Evolutionary conservation across 2,888 invertebrate genomes (phyloP).

Genomic region (Trachelus iudaicus): DNA sequence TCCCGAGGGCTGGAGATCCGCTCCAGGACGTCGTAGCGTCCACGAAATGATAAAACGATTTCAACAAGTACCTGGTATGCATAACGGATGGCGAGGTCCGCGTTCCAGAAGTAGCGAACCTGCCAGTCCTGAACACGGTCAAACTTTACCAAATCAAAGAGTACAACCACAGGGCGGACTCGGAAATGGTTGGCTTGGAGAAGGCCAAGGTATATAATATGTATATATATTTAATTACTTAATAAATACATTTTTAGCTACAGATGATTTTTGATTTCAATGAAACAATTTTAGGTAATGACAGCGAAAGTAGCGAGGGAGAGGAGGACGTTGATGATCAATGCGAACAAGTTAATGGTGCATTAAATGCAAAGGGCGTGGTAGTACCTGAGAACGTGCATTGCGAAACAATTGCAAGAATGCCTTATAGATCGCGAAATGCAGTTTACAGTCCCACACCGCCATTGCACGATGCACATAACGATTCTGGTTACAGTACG

Average conservation of each 20-base stretch:
- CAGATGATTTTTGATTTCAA: not conserved
- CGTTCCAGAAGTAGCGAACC: slow-evolving; percentile 51
- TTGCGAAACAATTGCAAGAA: slow-evolving; percentile 55
- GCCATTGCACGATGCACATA: slow-evolving; percentile 73
- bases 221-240: not conserved
- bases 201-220: slow-evolving; percentile 38
- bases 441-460: slow-evolving; percentile 68
- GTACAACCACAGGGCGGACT: slow-evolving; percentile 50
- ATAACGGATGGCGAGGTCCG: slow-evolving; percentile 50
- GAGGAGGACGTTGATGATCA: slow-evolving; percentile 48
- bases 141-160: slow-evolving; percentile 48
- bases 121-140: slow-evolving; percentile 49
- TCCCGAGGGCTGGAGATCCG: slow-evolving; percentile 42
- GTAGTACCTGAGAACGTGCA: slow-evolving; percentile 40
- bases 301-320: slow-evolving; percentile 56
- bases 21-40: slow-evolving; percentile 55
- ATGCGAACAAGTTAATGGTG: slow-evolving; percentile 36
- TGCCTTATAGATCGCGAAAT: slow-evolving; percentile 64
- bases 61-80: slow-evolving; percentile 57
- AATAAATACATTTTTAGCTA: not conserved
- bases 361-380: slow-evolving; percentile 37
- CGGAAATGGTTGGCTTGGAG: slow-evolving; percentile 48
- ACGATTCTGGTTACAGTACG: slow-evolving; percentile 88
- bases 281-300: slow-evolving; percentile 39
- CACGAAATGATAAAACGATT: slow-evolving; percentile 63